Base-by-base conservation (phyloP, 2,113 vertebrate species). In the Isurus oxyrinchus region DNA sequence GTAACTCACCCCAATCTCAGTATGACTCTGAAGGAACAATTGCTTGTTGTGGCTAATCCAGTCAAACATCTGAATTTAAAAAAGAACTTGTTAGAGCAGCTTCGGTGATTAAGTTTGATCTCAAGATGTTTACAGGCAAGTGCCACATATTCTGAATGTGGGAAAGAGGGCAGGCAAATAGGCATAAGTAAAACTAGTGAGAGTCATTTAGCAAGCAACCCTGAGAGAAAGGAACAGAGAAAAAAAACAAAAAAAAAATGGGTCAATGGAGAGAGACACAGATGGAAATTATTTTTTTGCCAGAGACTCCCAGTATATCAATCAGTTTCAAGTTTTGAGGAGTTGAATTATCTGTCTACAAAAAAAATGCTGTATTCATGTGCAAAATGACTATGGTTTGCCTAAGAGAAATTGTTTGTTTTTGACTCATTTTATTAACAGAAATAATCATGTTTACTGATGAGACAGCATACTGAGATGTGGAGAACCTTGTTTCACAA, bases 21-120 rank as follows among this genome's bases (percentile, higher is more conserved):
- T 99, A 97, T 99, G 99, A 97, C 98, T 99, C 98, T 99, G 99
- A 55, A 99, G 98, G 97, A 99, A 99, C 97, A 99, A 96, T 76
- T 99, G 99, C 96, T 99, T 99, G 97, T 99, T 99, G 98, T 99
- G 99, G 97, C 98, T 99, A 98, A 99, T 99, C 99, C 99, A 99
- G 98, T 99, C 99, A 0, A 99, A 99, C 99, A 99, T 99, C 99
- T 99, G 97, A 90, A 97, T 84, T 59, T n/a, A 76, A 72, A 57
- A 72, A 16, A 35, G 44, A 72, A 55, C 2, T 40, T 16, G 90
- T 94, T 93, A 94, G 59, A 94, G 35, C 90, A 63, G 90, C 1
- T 25, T 31, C 53, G 0, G 66, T 19, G 94, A 16, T 95, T 3
- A 96, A 94, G n/a, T 57, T 35, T 31, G 31, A 21, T 79, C 55